Conservation (phyloP, 2,888 invertebrate genomes). For the Parasteatoda lunata region DNA sequence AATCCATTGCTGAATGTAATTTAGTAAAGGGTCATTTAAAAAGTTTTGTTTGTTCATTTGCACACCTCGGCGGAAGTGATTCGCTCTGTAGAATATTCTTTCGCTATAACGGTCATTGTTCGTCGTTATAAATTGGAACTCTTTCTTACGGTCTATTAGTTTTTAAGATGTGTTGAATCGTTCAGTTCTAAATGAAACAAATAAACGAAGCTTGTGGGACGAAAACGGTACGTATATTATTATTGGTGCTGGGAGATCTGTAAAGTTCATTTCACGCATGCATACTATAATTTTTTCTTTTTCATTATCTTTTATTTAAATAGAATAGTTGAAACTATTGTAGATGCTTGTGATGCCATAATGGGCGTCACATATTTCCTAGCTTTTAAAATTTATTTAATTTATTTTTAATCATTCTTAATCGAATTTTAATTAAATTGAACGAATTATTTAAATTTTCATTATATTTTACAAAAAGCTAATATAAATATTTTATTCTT, state of each 20-base stretch:
- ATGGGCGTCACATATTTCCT: too few species aligned
- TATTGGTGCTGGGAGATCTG: background rate
- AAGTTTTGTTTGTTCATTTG: background rate
- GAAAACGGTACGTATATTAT: background rate
- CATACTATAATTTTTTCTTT: too few species aligned
- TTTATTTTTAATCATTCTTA: too few species aligned
- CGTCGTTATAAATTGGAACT: background rate
- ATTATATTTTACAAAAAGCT: too few species aligned
- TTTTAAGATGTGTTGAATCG: background rate
- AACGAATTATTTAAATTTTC: too few species aligned
- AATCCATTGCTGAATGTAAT: background rate
- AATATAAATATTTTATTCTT: too few species aligned
- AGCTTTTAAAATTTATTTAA: too few species aligned
- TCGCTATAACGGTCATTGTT: slow-evolving; percentile 1
- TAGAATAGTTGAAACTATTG: too few species aligned
- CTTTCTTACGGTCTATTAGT: background rate
- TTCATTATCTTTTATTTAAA: too few species aligned
- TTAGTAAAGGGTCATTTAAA: background rate
- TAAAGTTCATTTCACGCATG: too few species aligned
- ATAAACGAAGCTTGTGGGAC: background rate
- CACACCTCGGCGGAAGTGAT: background rate
- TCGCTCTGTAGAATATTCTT: background rate
- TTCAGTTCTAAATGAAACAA: background rate
- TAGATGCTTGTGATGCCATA: too few species aligned
- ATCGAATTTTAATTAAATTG: too few species aligned